Conservation (phyloP, 2,888 invertebrate genomes). For the Trissolcus japonicus region DNA sequence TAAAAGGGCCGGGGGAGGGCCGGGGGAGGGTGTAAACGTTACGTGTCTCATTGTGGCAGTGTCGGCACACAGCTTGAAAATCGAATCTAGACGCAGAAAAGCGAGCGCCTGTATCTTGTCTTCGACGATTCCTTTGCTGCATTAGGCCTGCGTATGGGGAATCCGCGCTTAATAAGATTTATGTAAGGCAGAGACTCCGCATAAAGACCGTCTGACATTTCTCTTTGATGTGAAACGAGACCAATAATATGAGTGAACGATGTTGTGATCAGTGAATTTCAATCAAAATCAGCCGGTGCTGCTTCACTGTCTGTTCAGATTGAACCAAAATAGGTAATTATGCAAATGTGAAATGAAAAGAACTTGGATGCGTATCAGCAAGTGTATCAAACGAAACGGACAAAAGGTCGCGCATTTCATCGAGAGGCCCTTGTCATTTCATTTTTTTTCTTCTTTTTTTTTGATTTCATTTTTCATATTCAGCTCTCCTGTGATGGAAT, state of each 20-base stretch:
- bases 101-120: constrained; percentile 56
- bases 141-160: constrained; percentile 54
- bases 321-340: constrained; percentile 72
- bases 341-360: constrained; percentile 58
- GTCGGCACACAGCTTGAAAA: constrained; percentile 24
- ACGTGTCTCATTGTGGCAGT: constrained; percentile 32
- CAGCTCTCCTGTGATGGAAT: too few species aligned
- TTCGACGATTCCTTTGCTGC: constrained; percentile 55
- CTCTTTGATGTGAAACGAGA: constrained; percentile 68
- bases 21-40: constrained; percentile 49
- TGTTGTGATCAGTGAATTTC: constrained; percentile 65
- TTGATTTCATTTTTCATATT: too few species aligned
- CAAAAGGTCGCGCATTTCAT: too few species aligned
- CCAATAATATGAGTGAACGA: constrained; percentile 61
- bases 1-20: constrained; percentile 41
- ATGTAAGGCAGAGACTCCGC: constrained; percentile 54
- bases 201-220: constrained; percentile 51
- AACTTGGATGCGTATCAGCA: constrained; percentile 32
- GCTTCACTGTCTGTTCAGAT: constrained; percentile 61
- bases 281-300: constrained; percentile 63
- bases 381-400: not conserved
- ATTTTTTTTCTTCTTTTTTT: too few species aligned
- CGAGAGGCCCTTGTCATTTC: too few species aligned
- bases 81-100: constrained; percentile 57
- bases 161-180: constrained; percentile 60